Conservation (phyloP, 2,113 vertebrate genomes). For the Centropristis striata region DNA sequence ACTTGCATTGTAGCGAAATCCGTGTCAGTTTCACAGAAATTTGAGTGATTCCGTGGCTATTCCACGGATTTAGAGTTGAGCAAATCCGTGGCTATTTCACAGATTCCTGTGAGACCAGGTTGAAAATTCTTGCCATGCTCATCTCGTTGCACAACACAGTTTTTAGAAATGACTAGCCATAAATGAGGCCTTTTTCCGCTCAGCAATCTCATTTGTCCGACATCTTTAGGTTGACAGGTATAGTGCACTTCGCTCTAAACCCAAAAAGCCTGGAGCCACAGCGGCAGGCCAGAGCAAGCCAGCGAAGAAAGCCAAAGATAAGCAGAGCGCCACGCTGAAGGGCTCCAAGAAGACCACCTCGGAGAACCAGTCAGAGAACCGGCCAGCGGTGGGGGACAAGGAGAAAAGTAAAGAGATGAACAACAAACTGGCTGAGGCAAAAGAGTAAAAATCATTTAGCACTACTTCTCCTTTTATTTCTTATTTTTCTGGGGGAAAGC, state of each 20-base stretch:
- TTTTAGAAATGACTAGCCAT: neutral
- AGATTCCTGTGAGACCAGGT: no score
- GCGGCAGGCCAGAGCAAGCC: conserved; percentile 90
- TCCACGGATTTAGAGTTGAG: no score
- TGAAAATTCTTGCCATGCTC: neutral
- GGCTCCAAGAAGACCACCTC: conserved; percentile 91
- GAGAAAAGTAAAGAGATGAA: conserved; percentile 99
- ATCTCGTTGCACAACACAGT: conserved; percentile 32
- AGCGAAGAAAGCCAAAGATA: conserved; percentile 96
- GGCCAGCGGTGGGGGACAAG: conserved; percentile 88
- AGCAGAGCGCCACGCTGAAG: conserved; percentile 88
- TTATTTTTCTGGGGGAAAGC: conserved; percentile 57
- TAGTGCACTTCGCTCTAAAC: conserved; percentile 90
- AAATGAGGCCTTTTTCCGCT: conserved; percentile 40
- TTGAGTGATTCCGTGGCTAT: no score
- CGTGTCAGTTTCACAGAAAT: no score
- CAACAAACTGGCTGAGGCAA: conserved; percentile 99
- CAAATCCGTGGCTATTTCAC: no score
- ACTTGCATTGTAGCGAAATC: no score
- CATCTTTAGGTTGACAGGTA: conserved; percentile 92
- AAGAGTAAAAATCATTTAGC: conserved; percentile 97
- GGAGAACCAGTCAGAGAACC: conserved; percentile 85
- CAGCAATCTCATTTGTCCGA: conserved; percentile 63
- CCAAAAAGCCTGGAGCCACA: conserved; percentile 90
- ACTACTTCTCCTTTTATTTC: conserved; percentile 88